These are phyloP conservation scores for Acanthaster planci DNA, from an alignment of 35 echinoderm and acorn worm genomes.

Conservation along the genomic window DNA sequence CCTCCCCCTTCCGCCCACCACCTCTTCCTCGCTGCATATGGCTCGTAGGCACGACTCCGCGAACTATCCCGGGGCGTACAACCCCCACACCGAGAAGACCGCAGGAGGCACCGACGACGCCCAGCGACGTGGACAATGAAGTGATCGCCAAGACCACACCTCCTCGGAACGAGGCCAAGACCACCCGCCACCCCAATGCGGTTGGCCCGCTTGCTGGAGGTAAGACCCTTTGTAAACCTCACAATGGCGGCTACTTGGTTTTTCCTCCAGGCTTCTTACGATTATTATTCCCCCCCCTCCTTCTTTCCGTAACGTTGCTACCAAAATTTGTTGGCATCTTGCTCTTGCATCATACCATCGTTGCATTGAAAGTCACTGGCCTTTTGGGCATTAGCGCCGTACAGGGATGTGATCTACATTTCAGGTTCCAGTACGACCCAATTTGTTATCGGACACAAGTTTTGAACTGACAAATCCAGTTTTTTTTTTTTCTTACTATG, in stretches of 20 bases:
- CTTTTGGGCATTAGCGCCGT: background rate
- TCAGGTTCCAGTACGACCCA: too few relatives aligned
- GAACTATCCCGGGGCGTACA: background rate
- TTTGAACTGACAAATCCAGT: too few relatives aligned
- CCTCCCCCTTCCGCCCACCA: background rate
- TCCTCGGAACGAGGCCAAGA: background rate
- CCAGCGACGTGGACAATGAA: background rate
- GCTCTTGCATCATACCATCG: background rate
- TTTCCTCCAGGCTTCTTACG: background rate
- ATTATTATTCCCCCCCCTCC: too few relatives aligned
- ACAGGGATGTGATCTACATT: constrained; percentile 29
- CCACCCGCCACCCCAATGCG: background rate
- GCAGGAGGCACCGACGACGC: background rate
- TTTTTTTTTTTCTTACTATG: too few relatives aligned
- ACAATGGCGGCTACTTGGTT: constrained; percentile 14
- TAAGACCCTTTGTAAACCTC: constrained; percentile 28
- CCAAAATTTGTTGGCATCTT: constrained; percentile 5
- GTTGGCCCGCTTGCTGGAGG: background rate
- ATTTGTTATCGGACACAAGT: too few relatives aligned
- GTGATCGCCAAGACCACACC: background rate
- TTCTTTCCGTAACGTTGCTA: constrained; percentile 7
- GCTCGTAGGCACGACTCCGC: background rate
- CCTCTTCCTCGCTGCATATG: background rate
- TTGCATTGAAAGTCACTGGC: constrained; percentile 12
- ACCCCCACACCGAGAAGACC: background rate